These are phyloP conservation scores for Macaria liturata DNA, from an alignment of 2,888 invertebrate species.

Conservation along the genomic window DNA sequence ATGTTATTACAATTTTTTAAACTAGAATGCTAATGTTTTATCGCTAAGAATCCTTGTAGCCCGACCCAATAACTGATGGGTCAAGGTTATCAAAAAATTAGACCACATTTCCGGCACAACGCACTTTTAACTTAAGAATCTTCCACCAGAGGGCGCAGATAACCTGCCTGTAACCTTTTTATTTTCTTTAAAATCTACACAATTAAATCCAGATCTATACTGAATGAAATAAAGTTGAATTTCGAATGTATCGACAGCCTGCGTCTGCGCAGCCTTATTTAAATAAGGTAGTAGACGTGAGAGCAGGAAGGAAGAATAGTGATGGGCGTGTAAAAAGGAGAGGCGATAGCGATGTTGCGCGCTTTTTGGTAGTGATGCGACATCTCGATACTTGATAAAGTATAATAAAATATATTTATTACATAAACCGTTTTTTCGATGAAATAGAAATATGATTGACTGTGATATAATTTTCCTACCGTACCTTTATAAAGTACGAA, in stretches of 20 bases:
- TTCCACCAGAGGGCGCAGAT: slow-evolving; percentile 59
- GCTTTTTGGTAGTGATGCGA: slow-evolving; percentile 64
- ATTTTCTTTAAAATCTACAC: slow-evolving; percentile 44
- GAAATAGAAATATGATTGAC: no score
- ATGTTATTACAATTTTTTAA: no score
- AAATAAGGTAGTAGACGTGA: slow-evolving; percentile 78
- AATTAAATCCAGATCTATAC: slow-evolving; percentile 40
- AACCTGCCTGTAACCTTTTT: slow-evolving; percentile 70
- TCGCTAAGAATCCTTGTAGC: no score
- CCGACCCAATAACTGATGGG: slow-evolving; percentile 2
- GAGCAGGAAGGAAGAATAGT: slow-evolving; percentile 59
- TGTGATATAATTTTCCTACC: no score
- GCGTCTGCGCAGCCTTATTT: slow-evolving; percentile 75
- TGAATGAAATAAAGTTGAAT: slow-evolving; percentile 47
- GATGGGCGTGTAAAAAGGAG: slow-evolving; percentile 60
- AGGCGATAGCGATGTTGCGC: slow-evolving; percentile 65
- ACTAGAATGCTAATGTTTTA: no score
- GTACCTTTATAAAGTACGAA: no score
- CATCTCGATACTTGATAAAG: neutral
- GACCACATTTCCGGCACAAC: slow-evolving; percentile 69
- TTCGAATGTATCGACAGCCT: slow-evolving; percentile 40
- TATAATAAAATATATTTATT: no score
- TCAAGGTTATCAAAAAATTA: slow-evolving; percentile 57
- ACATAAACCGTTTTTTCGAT: no score
- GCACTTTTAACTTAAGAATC: slow-evolving; percentile 65